Evolutionary conservation across 2,888 invertebrate species (phyloP), one percentile per base, ranked within the genome.

Genomic region (Lithophane leautieri): DNA sequence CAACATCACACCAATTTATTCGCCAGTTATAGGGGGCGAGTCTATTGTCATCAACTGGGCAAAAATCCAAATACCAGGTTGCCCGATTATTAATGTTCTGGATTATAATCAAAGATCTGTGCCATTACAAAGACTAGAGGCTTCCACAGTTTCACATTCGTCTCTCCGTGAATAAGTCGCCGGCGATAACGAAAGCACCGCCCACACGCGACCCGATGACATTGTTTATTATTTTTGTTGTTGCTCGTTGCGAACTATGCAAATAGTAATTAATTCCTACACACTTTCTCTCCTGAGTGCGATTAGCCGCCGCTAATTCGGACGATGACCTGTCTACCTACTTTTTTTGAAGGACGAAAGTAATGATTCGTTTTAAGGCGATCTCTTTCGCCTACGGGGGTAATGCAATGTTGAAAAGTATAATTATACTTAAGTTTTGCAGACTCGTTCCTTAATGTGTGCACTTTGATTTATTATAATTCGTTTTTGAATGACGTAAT

Each of bases 211-310:
- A 94, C 94, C 94, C 87, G 91, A 86, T 94, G 94, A 93, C 94
- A 93, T 94, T 94, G 91, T 93, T 93, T 91, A 90, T 93, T 92
- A 94, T 93, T 93, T 93, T 94, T 91, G 89, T 92, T 92, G 89
- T 92, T 91, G 86, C 91, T 90, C 82, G 87, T 90, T 91, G 90
- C 89, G 87, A 91, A 86, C 89, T 88, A 88, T 83, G 91, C 91
- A 94, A 93, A 92, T 89, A 93, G 90, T 92, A 93, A 95, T 95
- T 95, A 94, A 94, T 94, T 91, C 92, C 93, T 93, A 93, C 91
- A 94, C 94, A 94, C 95, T 96, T 96, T 96, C 95, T 91, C 83
- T 78, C 68, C 79, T 70, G 25, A 86, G 86, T 83, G 83, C 87
- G 86, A 89, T 89, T 88, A 88, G 86, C 81, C 71, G 84, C 80